Conservation (phyloP, 2,113 vertebrate genomes). For the Osmerus eperlanus region DNA sequence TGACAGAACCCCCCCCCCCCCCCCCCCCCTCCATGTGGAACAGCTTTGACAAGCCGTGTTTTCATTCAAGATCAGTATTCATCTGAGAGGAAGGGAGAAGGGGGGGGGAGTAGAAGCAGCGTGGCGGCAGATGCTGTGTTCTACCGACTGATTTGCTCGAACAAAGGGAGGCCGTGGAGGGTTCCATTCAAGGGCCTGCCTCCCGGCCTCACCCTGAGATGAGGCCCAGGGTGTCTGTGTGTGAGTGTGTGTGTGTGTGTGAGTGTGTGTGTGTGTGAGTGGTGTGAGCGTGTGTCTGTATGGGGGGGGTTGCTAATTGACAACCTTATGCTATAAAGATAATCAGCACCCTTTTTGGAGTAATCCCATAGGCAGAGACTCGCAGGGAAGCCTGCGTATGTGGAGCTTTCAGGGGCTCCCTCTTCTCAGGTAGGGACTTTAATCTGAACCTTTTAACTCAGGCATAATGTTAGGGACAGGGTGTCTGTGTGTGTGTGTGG, state of each 20-base stretch:
- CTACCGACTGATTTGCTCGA: constrained; percentile 7
- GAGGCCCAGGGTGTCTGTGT: neutral
- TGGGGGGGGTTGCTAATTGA: neutral
- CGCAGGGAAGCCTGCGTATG: too few relatives aligned
- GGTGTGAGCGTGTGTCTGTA: neutral
- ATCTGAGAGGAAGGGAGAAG: constrained; percentile 6
- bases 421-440: too few relatives aligned
- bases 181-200: constrained; percentile 15
- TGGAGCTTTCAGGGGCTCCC: too few relatives aligned
- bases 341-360: too few relatives aligned
- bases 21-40: neutral
- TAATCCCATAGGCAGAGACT: too few relatives aligned
- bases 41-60: constrained; percentile 17
- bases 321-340: too few relatives aligned
- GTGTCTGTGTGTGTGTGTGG: neutral
- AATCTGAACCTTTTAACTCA: too few relatives aligned
- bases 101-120: neutral
- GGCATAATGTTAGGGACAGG: too few relatives aligned
- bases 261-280: constrained; percentile 2
- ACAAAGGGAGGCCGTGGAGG: constrained; percentile 21
- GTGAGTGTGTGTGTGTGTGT: constrained; percentile 2
- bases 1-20: constrained; percentile 1
- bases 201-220: neutral
- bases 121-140: constrained; percentile 22
- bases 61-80: constrained; percentile 28